These are phyloP conservation scores for Norana najaformis DNA, from an alignment of 2,888 invertebrate species.

Conservation along the genomic window DNA sequence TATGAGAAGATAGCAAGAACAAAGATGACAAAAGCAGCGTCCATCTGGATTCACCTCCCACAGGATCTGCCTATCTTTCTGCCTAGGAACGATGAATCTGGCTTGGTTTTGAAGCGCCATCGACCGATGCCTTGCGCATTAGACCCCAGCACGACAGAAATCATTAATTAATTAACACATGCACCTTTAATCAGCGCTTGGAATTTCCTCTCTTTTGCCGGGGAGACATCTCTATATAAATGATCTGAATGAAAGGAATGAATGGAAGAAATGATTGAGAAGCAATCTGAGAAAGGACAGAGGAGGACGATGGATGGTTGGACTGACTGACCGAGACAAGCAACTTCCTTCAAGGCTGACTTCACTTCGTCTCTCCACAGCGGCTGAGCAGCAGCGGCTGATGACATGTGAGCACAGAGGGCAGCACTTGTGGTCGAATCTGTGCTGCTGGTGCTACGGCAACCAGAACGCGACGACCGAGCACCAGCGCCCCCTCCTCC, in stretches of 20 bases:
- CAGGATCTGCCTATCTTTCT: no score
- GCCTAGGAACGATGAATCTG: no score
- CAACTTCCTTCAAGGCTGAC: not conserved
- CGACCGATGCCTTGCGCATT: no score
- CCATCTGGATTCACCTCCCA: no score
- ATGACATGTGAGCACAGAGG: constrained; percentile 13
- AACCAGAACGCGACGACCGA: not conserved
- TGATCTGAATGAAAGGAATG: no score
- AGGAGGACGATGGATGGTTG: not conserved
- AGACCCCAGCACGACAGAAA: no score
- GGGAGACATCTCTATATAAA: no score
- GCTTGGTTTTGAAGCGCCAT: no score
- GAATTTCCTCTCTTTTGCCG: no score
- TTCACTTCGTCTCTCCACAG: not conserved
- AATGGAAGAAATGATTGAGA: not conserved
- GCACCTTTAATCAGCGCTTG: no score
- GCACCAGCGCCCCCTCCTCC: not conserved
- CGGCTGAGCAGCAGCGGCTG: not conserved
- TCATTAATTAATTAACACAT: no score
- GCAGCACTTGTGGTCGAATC: constrained; percentile 5
- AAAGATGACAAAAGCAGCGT: not conserved
- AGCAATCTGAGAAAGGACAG: not conserved
- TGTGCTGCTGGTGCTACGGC: not conserved
- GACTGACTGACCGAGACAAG: not conserved
- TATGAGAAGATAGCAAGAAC: not conserved